These are phyloP conservation scores for Sebastes nivosus DNA, from an alignment of 2,797 vertebrate genomes.

Conservation along the genomic window DNA sequence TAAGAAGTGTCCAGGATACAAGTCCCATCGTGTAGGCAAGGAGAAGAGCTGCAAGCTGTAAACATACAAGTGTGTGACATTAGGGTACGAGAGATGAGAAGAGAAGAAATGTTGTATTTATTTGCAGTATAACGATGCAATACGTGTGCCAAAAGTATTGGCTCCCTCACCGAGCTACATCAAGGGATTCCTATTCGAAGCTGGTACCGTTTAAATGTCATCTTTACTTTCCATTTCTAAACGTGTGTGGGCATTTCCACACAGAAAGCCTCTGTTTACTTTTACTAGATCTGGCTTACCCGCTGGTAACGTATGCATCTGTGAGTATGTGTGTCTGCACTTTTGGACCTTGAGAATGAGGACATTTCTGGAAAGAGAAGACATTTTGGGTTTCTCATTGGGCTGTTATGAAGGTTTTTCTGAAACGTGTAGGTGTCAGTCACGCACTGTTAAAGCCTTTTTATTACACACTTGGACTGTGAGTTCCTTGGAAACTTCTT, in stretches of 20 bases:
- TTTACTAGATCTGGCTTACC: slow-evolving; percentile 46
- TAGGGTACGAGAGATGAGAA: background rate
- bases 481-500: slow-evolving; percentile 31
- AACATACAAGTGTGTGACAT: slow-evolving; percentile 30
- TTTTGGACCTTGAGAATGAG: slow-evolving; percentile 17
- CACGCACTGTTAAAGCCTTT: slow-evolving; percentile 22
- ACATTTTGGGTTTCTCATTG: slow-evolving; percentile 19
- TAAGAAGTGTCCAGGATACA: slow-evolving; percentile 88
- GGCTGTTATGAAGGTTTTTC: slow-evolving; percentile 23
- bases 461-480: slow-evolving; percentile 20
- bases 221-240: slow-evolving; percentile 25
- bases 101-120: background rate
- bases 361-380: slow-evolving; percentile 41
- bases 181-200: slow-evolving; percentile 5
- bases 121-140: background rate
- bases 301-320: background rate
- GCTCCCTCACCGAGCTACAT: background rate
- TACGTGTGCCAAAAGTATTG: background rate
- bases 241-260: slow-evolving; percentile 13
- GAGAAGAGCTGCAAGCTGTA: slow-evolving; percentile 93
- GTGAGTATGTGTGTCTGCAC: background rate
- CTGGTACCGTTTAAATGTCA: slow-evolving; percentile 24
- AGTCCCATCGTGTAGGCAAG: slow-evolving; percentile 94
- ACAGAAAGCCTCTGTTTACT: slow-evolving; percentile 41
- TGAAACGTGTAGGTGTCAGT: slow-evolving; percentile 22